These are phyloP conservation scores for Amia ocellicauda DNA, from an alignment of 2,113 vertebrate species.

Conservation along the genomic window DNA sequence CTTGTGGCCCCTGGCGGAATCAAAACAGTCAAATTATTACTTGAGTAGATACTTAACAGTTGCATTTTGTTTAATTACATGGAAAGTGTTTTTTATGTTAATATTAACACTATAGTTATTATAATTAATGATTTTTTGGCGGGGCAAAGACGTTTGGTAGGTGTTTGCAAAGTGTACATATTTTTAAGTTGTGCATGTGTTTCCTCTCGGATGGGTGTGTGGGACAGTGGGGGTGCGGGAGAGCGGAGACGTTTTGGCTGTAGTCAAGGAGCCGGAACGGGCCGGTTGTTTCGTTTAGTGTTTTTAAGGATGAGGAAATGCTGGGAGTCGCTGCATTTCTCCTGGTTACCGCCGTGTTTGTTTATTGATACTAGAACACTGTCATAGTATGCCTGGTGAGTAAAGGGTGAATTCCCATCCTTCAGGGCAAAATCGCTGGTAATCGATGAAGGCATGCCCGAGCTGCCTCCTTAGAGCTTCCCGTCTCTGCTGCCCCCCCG, in stretches of 20 bases:
- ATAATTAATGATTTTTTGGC: slow-evolving; percentile 26
- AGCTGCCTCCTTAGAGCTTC: too few relatives aligned
- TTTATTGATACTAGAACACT: too few relatives aligned
- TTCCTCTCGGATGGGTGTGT: slow-evolving; percentile 28
- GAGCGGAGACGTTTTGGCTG: slow-evolving; percentile 29
- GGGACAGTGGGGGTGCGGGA: too few relatives aligned
- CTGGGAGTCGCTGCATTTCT: too few relatives aligned
- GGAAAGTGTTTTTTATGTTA: slow-evolving; percentile 46
- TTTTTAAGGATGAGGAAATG: too few relatives aligned
- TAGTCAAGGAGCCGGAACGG: slow-evolving; percentile 63
- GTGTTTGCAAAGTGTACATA: slow-evolving; percentile 59
- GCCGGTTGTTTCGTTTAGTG: too few relatives aligned
- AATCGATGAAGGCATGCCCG: too few relatives aligned
- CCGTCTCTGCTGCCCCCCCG: too few relatives aligned
- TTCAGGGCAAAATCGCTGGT: too few relatives aligned
- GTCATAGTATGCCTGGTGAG: too few relatives aligned
- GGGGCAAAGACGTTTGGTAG: slow-evolving; percentile 43
- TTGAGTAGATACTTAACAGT: slow-evolving; percentile 50
- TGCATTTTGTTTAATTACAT: slow-evolving; percentile 38
- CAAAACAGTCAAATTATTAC: slow-evolving; percentile 42
- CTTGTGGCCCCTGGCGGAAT: slow-evolving; percentile 16
- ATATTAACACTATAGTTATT: slow-evolving; percentile 54
- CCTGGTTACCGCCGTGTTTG: too few relatives aligned
- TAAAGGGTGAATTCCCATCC: too few relatives aligned
- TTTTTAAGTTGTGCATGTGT: slow-evolving; percentile 54